phyloP scores from a whole-genome alignment of 2,888 invertebrate species.

The Gasteruption jaculator region DNA sequence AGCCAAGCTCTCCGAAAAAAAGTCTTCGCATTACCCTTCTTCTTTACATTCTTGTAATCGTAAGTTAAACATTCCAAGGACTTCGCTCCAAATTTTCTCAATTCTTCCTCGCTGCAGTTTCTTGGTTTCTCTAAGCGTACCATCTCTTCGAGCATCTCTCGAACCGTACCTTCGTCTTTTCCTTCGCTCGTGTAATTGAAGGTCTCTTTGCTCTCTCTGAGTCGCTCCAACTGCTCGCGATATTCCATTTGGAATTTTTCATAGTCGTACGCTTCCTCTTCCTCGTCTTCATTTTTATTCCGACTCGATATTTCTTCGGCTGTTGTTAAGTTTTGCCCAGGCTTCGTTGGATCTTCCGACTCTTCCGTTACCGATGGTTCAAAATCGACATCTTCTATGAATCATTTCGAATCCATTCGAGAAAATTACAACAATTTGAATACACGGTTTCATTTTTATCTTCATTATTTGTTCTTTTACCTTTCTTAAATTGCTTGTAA shows the following conservation, averaged over 20 bases:
- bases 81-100: slow-evolving; percentile 49
- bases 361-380: too few species aligned
- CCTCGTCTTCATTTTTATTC: slow-evolving; percentile 29
- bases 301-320: too few species aligned
- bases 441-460: too few species aligned
- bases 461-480: too few species aligned
- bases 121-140: slow-evolving; percentile 42
- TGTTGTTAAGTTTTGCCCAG: too few species aligned
- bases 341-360: too few species aligned
- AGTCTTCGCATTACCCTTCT: slow-evolving; percentile 24
- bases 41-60: slow-evolving; percentile 42
- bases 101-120: slow-evolving; percentile 54
- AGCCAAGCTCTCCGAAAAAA: slow-evolving; percentile 39
- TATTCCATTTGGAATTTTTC: slow-evolving; percentile 53
- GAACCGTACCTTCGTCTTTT: slow-evolving; percentile 41
- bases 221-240: slow-evolving; percentile 44
- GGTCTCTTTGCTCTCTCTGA: slow-evolving; percentile 43
- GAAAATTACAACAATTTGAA: too few species aligned
- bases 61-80: slow-evolving; percentile 48
- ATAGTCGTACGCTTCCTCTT: slow-evolving; percentile 48
- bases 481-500: too few species aligned
- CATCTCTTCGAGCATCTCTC: slow-evolving; percentile 44
- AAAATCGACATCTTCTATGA: too few species aligned
- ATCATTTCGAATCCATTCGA: too few species aligned
- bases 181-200: slow-evolving; percentile 49